Conservation (phyloP, 1,140 invertebrate species). For the Brachionus sp. region DNA sequence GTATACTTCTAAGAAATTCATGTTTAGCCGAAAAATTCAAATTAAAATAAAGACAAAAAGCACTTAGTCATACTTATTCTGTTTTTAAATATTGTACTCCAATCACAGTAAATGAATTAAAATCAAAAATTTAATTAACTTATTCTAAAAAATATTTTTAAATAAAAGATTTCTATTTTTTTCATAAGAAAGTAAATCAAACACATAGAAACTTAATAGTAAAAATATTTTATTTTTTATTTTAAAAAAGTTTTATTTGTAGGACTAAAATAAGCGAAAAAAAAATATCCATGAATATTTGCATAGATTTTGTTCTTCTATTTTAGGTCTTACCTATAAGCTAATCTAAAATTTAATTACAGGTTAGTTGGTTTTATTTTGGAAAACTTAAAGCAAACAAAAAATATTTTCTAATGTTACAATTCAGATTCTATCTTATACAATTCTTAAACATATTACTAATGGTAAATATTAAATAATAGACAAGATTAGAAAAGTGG, state of each 20-base stretch:
- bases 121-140: background rate
- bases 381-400: background rate
- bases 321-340: background rate
- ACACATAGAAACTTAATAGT: background rate
- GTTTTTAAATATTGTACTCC: background rate
- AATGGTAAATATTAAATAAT: conserved; percentile 7
- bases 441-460: background rate
- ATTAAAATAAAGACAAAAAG: background rate
- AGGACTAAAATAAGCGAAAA: background rate
- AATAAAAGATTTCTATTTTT: background rate
- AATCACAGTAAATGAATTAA: background rate
- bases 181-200: background rate
- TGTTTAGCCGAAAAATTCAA: background rate
- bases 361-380: conserved; percentile 3
- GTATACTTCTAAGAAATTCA: too few species aligned
- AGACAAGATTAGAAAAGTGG: background rate
- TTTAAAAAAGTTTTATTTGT: background rate
- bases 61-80: background rate
- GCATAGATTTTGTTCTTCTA: background rate
- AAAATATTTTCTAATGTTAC: background rate
- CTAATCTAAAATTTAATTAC: background rate
- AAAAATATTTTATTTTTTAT: background rate
- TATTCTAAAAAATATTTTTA: background rate
- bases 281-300: background rate
- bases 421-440: background rate